Evolutionary conservation across 2,888 invertebrate genomes (phyloP).

Genomic region (Dione vanillae): DNA sequence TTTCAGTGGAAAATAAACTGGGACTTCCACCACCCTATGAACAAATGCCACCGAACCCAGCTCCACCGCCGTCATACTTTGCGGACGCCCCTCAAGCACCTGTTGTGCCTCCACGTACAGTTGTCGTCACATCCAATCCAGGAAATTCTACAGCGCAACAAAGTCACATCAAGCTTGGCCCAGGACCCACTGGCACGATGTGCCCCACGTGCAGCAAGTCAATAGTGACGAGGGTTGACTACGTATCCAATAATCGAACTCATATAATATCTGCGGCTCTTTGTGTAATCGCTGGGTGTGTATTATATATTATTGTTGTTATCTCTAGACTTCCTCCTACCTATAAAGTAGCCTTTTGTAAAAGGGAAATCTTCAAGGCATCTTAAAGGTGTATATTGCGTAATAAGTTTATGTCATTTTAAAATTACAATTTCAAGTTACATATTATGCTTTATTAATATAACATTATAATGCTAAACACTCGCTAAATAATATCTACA

Average conservation of each 20-base stretch:
- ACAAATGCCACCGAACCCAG: constrained; percentile 66
- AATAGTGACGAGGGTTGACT: constrained; percentile 73
- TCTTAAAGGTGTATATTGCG: too few relatives aligned
- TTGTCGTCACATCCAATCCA: constrained; percentile 63
- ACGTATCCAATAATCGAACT: constrained; percentile 75
- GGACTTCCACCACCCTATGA: constrained; percentile 78
- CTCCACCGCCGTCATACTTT: constrained; percentile 76
- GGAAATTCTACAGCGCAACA: constrained; percentile 39
- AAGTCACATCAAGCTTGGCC: constrained; percentile 63
- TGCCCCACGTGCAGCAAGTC: constrained; percentile 72
- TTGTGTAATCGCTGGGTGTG: constrained; percentile 76
- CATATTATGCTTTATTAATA: too few relatives aligned
- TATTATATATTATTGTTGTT: constrained; percentile 31
- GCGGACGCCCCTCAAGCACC: constrained; percentile 73
- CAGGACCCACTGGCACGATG: constrained; percentile 72
- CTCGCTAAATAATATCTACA: too few relatives aligned
- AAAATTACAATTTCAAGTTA: too few relatives aligned
- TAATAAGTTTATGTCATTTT: too few relatives aligned
- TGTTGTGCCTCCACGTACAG: constrained; percentile 64
- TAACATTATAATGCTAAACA: too few relatives aligned
- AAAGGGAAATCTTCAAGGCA: too few relatives aligned
- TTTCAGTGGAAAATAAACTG: constrained; percentile 82
- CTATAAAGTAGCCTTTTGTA: too few relatives aligned
- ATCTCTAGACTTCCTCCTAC: neutral
- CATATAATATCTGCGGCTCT: constrained; percentile 77